Evolutionary conservation across 1,140 invertebrate species (phyloP).

Genomic region (Caerostris darwini): DNA sequence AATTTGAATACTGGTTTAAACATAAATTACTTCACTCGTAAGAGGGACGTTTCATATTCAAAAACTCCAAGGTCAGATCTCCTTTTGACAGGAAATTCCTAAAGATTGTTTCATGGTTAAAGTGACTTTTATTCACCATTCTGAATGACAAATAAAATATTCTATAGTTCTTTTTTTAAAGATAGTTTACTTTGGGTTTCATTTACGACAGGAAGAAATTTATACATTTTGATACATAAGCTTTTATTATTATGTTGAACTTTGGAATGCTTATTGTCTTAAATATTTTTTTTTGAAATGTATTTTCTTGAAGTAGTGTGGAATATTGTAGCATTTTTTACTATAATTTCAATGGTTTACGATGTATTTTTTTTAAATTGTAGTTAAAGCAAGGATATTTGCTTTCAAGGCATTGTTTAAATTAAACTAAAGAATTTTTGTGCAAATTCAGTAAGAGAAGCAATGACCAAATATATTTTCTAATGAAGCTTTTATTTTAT

Average conservation of each 20-base stretch:
- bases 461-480: too few relatives aligned
- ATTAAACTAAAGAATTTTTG: too few relatives aligned
- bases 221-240: neutral
- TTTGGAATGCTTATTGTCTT: neutral
- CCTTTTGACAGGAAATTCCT: neutral
- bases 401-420: too few relatives aligned
- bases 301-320: too few relatives aligned
- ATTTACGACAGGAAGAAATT: neutral
- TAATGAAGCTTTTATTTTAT: too few relatives aligned
- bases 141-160: neutral
- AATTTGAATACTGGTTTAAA: neutral
- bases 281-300: neutral
- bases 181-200: neutral
- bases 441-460: too few relatives aligned
- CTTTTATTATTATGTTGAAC: neutral
- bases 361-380: too few relatives aligned
- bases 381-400: too few relatives aligned
- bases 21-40: neutral
- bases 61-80: neutral
- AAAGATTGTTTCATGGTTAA: neutral
- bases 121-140: neutral
- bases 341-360: too few relatives aligned
- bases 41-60: neutral
- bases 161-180: neutral
- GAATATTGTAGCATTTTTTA: too few relatives aligned